These are phyloP conservation scores for Corythornis cristatus DNA, from an alignment of 2,113 vertebrate species.

Conservation along the genomic window DNA sequence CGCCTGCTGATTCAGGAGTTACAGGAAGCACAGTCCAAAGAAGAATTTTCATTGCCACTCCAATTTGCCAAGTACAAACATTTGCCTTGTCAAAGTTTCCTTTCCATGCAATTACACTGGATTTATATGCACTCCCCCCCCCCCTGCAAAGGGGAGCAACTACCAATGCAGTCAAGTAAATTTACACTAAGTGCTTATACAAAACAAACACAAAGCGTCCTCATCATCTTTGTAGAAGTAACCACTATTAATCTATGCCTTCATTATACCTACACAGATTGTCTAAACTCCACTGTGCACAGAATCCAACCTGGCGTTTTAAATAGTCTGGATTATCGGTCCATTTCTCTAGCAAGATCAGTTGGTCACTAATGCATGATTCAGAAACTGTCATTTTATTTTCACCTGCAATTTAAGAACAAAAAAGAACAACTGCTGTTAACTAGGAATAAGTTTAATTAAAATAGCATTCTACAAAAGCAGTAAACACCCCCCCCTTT, in stretches of 20 bases:
- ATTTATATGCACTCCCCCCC: not conserved
- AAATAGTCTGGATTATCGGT: slow-evolving; percentile 90
- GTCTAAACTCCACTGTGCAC: slow-evolving; percentile 98
- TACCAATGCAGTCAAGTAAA: not conserved
- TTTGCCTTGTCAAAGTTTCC: not conserved
- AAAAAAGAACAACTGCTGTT: not conserved
- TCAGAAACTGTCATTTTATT: slow-evolving; percentile 96
- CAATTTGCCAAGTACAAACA: not conserved
- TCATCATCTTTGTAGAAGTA: not conserved
- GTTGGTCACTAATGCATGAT: slow-evolving; percentile 91
- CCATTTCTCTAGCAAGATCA: slow-evolving; percentile 92
- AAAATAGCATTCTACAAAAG: not conserved
- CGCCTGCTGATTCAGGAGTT: not conserved
- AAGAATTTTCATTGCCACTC: not conserved
- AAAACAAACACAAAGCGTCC: not conserved
- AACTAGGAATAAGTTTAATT: not conserved
- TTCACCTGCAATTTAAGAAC: slow-evolving; percentile 83
- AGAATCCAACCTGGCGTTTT: slow-evolving; percentile 98
- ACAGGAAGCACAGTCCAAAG: not conserved
- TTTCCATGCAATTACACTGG: not conserved
- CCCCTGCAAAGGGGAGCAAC: not conserved
- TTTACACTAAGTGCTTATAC: not conserved
- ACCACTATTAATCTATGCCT: not conserved
- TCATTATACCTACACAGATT: slow-evolving; percentile 91
- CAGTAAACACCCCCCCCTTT: not conserved